Percentiles rank a stretch among this genome's conserved stretches.
These are phyloP conservation scores for Trypoxylus dichotomus DNA, from an alignment of 1,140 invertebrate species.

Conservation along the genomic window DNA sequence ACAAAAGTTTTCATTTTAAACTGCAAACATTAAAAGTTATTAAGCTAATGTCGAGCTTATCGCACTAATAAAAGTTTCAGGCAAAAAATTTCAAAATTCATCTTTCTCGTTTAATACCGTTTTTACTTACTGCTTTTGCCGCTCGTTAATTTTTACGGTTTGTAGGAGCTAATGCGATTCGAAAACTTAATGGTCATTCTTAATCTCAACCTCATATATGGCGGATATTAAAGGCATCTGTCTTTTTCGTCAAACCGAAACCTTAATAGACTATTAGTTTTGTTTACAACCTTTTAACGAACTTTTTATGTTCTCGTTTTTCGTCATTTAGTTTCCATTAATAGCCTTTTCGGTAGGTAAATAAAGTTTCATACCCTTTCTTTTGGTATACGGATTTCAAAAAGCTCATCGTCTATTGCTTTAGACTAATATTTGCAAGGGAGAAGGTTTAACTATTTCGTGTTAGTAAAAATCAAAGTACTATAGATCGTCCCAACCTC, in stretches of 20 bases:
- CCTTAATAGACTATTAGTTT: slow-evolving; percentile 20
- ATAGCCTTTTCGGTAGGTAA: neutral
- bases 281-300: slow-evolving; percentile 22
- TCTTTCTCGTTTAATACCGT: neutral
- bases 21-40: too few relatives aligned
- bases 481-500: too few relatives aligned
- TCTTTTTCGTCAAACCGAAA: neutral
- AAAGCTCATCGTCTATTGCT: neutral
- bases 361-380: neutral
- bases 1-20: too few relatives aligned
- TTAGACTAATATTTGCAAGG: neutral
- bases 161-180: neutral
- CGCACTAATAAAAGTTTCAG: too few relatives aligned
- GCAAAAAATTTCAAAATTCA: too few relatives aligned
- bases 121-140: neutral
- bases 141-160: slow-evolving; percentile 3
- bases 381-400: neutral
- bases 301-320: neutral
- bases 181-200: slow-evolving; percentile 10
- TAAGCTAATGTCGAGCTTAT: too few relatives aligned
- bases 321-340: neutral
- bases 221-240: slow-evolving; percentile 1
- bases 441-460: neutral
- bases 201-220: slow-evolving; percentile 2
- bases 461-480: neutral